These are phyloP conservation scores for Tautogolabrus adspersus DNA, from an alignment of 2,113 vertebrate genomes.

Conservation along the genomic window DNA sequence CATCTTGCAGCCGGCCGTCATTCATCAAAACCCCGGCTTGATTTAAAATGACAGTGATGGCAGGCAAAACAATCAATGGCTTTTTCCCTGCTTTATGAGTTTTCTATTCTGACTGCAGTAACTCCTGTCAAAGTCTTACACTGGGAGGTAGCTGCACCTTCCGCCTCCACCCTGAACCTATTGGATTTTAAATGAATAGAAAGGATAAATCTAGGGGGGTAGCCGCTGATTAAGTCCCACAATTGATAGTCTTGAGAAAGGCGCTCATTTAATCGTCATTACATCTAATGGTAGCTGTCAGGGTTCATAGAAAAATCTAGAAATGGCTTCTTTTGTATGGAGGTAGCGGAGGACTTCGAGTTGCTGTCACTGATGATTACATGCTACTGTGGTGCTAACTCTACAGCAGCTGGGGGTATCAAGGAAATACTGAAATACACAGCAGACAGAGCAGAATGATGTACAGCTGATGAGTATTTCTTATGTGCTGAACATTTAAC, in stretches of 20 bases:
- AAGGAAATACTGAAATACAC: background rate
- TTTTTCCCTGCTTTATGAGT: slow-evolving; percentile 42
- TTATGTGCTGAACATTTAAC: slow-evolving; percentile 2
- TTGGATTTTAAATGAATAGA: slow-evolving; percentile 22
- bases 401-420: background rate
- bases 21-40: slow-evolving; percentile 52
- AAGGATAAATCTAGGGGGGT: slow-evolving; percentile 2
- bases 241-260: slow-evolving; percentile 8
- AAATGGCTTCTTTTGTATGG: slow-evolving; percentile 18
- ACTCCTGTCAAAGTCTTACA: slow-evolving; percentile 22
- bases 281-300: slow-evolving; percentile 26
- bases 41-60: slow-evolving; percentile 57
- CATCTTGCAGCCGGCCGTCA: slow-evolving; percentile 4
- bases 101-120: slow-evolving; percentile 46
- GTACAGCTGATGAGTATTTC: background rate
- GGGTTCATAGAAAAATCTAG: slow-evolving; percentile 11
- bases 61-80: slow-evolving; percentile 50
- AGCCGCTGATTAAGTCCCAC: slow-evolving; percentile 25
- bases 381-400: background rate
- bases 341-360: background rate
- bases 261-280: slow-evolving; percentile 20
- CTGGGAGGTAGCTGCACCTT: background rate
- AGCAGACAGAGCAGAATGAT: background rate
- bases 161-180: background rate
- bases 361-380: slow-evolving; percentile 9